These are phyloP conservation scores for Odontomyia ornata DNA, from an alignment of 2,888 invertebrate species.

Conservation along the genomic window DNA sequence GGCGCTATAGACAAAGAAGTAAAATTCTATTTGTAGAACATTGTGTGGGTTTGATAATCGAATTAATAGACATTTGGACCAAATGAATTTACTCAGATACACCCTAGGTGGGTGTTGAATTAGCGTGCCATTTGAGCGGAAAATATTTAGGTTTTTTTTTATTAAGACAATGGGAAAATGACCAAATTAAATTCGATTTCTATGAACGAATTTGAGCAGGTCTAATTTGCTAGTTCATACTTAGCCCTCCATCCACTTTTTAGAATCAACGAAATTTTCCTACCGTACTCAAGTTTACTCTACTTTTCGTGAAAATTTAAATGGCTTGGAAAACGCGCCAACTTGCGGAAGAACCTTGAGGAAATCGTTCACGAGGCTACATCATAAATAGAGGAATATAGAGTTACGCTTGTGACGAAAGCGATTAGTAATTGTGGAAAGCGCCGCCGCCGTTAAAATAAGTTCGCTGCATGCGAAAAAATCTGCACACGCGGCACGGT, in stretches of 20 bases:
- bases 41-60: neutral
- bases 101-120: no score
- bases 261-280: no score
- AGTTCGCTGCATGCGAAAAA: neutral
- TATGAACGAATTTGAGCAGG: no score
- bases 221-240: no score
- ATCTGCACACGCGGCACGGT: neutral
- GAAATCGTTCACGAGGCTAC: neutral
- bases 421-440: constrained; percentile 9
- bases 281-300: no score
- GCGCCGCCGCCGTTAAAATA: neutral
- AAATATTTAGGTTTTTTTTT: no score
- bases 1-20: neutral
- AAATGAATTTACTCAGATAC: no score
- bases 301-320: neutral
- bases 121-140: no score
- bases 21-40: constrained; percentile 9
- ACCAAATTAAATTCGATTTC: no score
- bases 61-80: neutral
- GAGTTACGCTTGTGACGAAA: neutral
- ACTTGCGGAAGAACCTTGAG: constrained; percentile 9
- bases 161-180: no score
- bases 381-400: neutral
- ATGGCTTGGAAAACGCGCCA: neutral
- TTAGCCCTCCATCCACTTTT: no score